phyloP scores from a whole-genome alignment of 2,113 vertebrate species.

The Aegithalos caudatus region DNA sequence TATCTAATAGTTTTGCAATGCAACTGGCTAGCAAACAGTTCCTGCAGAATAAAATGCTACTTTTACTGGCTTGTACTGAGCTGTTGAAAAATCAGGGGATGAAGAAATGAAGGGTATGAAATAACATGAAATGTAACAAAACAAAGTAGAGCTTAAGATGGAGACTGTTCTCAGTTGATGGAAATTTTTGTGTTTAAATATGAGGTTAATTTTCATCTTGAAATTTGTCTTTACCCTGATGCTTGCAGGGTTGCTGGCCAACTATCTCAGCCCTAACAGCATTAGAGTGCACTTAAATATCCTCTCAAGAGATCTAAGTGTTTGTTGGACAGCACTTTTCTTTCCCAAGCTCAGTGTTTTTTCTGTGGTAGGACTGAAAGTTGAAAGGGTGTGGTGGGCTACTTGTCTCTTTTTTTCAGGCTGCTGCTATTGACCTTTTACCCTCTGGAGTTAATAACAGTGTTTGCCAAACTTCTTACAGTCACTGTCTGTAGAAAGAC shows the following conservation, averaged over 20 bases:
- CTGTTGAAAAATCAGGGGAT: background rate
- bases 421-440: background rate
- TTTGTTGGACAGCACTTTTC: background rate
- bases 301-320: background rate
- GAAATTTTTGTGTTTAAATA: background rate
- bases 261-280: background rate
- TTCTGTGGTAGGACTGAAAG: background rate
- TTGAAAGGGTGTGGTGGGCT: background rate
- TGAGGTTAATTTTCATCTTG: background rate
- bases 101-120: background rate
- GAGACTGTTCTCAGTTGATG: background rate
- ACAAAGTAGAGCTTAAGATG: background rate
- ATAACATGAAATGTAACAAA: background rate
- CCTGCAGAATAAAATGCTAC: background rate
- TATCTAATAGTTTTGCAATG: background rate
- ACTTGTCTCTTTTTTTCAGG: background rate
- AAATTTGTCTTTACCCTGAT: background rate
- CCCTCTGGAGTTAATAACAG: background rate
- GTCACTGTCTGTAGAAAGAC: background rate
- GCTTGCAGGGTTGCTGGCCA: background rate
- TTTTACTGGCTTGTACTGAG: background rate
- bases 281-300: background rate
- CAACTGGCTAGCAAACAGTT: background rate
- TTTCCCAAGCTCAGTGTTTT: background rate
- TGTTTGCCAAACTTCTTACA: background rate